Evolutionary conservation across 23 tunicate genomes (phyloP), one percentile per base, ranked within the genome.

Genomic region (Aplidium turbinatum): DNA sequence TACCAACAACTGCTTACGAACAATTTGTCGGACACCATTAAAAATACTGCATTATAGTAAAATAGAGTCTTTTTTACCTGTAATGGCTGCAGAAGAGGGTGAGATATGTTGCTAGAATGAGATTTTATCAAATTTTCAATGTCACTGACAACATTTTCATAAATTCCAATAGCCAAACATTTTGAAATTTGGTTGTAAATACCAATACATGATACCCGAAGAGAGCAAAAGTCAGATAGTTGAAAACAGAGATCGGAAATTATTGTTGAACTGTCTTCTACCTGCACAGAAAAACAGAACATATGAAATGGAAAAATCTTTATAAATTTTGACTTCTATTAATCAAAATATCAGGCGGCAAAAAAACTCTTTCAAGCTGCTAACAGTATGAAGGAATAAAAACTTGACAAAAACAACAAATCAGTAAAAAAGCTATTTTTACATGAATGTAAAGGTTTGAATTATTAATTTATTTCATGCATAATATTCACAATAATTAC

Each of bases 141-240:
- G 4, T 47, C 76, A 20, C 24, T 70, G 19, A 9, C 23, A 20
- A 70, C 3, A 22, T 70, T 35, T 2, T 70, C 24, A 13, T 46
- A 3, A 16, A 58, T 22, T 11, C n/a, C 58, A 23, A 25, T 13
- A 1, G 58, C 2, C 35, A 70, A 23, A 27, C 51, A 6, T 42
- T 80, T 80, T 18, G 58, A 57, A 6, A 70, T 80, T 38, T 80
- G 77, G 11, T 30, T 70, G 56, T 87, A 87, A 19, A 87, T 35
- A 24, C 65, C 64, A 0, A 87, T 73, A 48, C 82, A 79, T 52
- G 74, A 82, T 26, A 53, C 63, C 16, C 94, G 61, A 35, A 65
- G 60, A 33, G 82, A 54, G 74, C 94, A 87, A 31, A 79, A 80
- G 18, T 74, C 78, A 24, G 85, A 53, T 19, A 87, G 63, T 29